phyloP scores from a whole-genome alignment of 2,113 vertebrate genomes.

The Hucho hucho region DNA sequence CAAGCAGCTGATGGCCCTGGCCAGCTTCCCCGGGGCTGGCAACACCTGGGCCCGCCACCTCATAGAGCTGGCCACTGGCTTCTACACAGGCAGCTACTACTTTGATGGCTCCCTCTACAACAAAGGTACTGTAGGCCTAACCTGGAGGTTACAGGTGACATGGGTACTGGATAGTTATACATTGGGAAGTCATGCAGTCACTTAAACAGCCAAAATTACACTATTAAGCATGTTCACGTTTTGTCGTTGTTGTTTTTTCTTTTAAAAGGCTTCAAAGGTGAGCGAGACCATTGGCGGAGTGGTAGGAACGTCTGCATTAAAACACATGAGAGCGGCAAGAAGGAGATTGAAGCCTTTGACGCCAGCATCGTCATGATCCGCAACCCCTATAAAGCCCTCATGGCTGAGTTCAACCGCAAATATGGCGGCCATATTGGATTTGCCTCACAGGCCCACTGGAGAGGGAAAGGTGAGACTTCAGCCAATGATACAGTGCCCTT shows the following conservation, averaged over 20 bases:
- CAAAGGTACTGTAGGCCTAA: constrained; percentile 79
- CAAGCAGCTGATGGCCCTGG: constrained; percentile 87
- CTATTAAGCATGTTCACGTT: no score
- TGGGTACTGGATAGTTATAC: background rate
- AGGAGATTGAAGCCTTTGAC: constrained; percentile 93
- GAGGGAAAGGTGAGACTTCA: constrained; percentile 87
- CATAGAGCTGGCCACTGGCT: constrained; percentile 92
- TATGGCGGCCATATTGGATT: constrained; percentile 96
- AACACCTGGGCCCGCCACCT: constrained; percentile 97
- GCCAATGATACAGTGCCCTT: no score
- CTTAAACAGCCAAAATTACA: background rate
- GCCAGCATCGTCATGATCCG: constrained; percentile 89
- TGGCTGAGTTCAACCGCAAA: constrained; percentile 98
- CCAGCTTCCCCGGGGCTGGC: constrained; percentile 95
- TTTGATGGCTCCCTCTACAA: constrained; percentile 97
- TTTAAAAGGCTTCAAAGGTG: constrained; percentile 90
- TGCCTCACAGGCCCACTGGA: constrained; percentile 93
- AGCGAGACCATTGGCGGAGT: constrained; percentile 93
- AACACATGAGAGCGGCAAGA: constrained; percentile 93
- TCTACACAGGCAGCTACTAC: constrained; percentile 97
- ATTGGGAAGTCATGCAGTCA: background rate
- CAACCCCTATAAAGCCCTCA: constrained; percentile 96
- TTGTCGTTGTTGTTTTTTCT: constrained; percentile 1
- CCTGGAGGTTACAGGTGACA: background rate
- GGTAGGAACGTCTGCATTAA: constrained; percentile 94